phyloP scores from a whole-genome alignment of 2,888 invertebrate species.

The Cephonodes hylas region DNA sequence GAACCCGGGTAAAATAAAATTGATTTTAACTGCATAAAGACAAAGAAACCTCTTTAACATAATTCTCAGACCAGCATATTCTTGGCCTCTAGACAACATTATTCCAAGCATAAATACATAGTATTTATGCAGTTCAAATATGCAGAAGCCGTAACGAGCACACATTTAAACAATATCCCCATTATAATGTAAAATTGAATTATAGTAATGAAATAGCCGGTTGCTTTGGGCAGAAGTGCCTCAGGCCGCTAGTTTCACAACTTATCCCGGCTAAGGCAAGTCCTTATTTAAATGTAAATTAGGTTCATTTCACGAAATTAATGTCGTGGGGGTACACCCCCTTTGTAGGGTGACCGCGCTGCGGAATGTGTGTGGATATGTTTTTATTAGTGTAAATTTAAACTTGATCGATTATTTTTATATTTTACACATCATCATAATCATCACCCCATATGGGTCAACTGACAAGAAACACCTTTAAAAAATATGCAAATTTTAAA shows the following conservation, averaged over 20 bases:
- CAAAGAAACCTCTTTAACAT: too few species aligned
- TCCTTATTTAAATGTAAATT: slow-evolving; percentile 95
- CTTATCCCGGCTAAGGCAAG: slow-evolving; percentile 80
- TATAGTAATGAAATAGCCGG: slow-evolving; percentile 77
- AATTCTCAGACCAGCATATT: too few species aligned
- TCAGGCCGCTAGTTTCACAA: slow-evolving; percentile 79
- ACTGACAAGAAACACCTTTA: too few species aligned
- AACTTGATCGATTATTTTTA: not conserved
- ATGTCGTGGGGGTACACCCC: slow-evolving; percentile 85
- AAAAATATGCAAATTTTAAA: too few species aligned
- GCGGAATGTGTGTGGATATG: slow-evolving; percentile 34
- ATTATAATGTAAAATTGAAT: slow-evolving; percentile 69
- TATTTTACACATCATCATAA: too few species aligned
- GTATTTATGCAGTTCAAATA: not conserved
- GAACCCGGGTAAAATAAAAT: too few species aligned
- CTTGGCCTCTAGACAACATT: too few species aligned
- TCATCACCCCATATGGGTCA: too few species aligned
- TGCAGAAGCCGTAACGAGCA: not conserved
- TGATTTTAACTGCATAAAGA: too few species aligned
- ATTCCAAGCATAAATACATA: not conserved
- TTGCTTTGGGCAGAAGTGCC: slow-evolving; percentile 75
- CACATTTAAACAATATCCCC: slow-evolving; percentile 9
- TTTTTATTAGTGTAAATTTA: slow-evolving; percentile 19
- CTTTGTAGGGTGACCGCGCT: slow-evolving; percentile 57
- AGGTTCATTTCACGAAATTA: slow-evolving; percentile 94